These are phyloP conservation scores for Bostrychus sinensis DNA, from an alignment of 2,113 vertebrate genomes.

Conservation along the genomic window DNA sequence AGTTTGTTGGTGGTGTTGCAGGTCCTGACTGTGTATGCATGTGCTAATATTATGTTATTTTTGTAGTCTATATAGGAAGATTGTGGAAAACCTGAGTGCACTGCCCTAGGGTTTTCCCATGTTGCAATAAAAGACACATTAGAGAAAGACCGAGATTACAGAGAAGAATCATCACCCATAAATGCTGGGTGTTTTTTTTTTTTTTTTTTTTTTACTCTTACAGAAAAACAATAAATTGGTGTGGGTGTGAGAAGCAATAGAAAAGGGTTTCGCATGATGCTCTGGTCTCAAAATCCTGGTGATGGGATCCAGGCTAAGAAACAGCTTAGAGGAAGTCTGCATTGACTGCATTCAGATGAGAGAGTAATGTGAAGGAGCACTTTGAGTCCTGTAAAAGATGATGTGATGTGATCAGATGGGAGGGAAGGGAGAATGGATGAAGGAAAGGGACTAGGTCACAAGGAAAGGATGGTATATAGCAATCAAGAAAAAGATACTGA, in stretches of 20 bases:
- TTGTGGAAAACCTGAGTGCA: slow-evolving; percentile 19
- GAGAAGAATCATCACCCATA: slow-evolving; percentile 63
- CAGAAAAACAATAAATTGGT: slow-evolving; percentile 55
- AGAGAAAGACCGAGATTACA: slow-evolving; percentile 72
- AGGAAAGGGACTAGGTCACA: not conserved
- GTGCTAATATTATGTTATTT: slow-evolving; percentile 40
- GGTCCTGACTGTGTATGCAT: slow-evolving; percentile 8
- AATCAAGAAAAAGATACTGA: not conserved
- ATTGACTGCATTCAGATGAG: slow-evolving; percentile 1
- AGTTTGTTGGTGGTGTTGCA: slow-evolving; percentile 26
- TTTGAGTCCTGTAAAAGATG: not conserved
- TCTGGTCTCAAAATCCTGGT: slow-evolving; percentile 40
- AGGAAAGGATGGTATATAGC: not conserved
- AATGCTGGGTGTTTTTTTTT: slow-evolving; percentile 54
- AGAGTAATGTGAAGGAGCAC: not conserved
- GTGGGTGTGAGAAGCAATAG: slow-evolving; percentile 66
- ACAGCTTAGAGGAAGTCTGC: slow-evolving; percentile 23
- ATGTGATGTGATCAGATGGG: slow-evolving; percentile 3
- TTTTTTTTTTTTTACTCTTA: slow-evolving; percentile 9
- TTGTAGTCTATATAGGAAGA: slow-evolving; percentile 11
- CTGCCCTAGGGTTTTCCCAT: slow-evolving; percentile 63
- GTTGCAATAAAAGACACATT: slow-evolving; percentile 79
- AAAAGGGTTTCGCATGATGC: slow-evolving; percentile 51
- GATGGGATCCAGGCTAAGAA: slow-evolving; percentile 22
- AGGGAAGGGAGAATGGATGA: no score